Conservation (phyloP, 2,113 vertebrate species). For the Micromys minutus region DNA sequence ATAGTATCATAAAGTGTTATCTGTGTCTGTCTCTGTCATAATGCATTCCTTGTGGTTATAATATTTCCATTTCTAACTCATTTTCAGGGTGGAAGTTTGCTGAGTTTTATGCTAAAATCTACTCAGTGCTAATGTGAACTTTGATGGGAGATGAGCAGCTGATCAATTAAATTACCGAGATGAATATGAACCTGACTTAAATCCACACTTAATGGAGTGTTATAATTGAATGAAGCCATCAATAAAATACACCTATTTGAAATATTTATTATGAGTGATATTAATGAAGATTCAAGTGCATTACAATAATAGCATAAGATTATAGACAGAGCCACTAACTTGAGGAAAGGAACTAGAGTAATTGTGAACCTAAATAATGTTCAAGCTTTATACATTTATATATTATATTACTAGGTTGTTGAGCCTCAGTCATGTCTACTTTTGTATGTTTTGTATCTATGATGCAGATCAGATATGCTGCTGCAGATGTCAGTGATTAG, state of each 20-base stretch:
- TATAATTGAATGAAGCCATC: background rate
- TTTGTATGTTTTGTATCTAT: background rate
- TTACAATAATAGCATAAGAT: background rate
- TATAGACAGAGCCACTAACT: background rate
- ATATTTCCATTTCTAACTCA: background rate
- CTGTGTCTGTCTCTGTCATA: background rate
- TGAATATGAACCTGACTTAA: background rate
- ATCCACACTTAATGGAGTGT: background rate
- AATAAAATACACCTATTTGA: background rate
- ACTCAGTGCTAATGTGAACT: background rate
- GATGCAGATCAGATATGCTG: background rate
- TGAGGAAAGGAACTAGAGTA: constrained; percentile 11
- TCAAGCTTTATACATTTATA: no score
- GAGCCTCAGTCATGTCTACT: no score
- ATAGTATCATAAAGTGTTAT: background rate
- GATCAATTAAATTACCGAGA: constrained; percentile 33
- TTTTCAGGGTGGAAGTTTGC: background rate
- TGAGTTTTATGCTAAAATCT: background rate
- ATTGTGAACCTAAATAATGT: background rate
- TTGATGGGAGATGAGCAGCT: background rate
- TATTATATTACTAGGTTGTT: no score
- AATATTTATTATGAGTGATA: background rate
- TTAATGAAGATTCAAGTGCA: constrained; percentile 19
- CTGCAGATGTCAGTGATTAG: background rate
- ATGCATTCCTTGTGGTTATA: background rate